A percentile compares a stretch with the other conserved stretches of the same genome.
Evolutionary conservation across 1,140 invertebrate genomes (phyloP).

Genomic region (Listronotus bonariensis): DNA sequence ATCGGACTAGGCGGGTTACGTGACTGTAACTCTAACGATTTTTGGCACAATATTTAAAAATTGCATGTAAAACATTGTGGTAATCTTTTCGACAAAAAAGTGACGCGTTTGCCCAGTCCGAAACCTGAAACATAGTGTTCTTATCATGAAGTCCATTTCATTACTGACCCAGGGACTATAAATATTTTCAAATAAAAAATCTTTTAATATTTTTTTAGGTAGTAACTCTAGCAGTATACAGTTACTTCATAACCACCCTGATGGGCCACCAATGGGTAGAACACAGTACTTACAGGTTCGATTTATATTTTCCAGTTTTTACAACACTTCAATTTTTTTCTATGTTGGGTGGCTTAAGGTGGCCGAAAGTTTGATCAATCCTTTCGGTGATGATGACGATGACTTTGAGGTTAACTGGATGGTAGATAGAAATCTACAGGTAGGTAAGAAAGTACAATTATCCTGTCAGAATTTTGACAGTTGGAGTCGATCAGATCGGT

Average conservation of each 20-base stretch:
- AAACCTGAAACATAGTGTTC: too few relatives aligned
- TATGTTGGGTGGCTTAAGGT: slow-evolving; percentile 95
- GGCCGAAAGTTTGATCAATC: slow-evolving; percentile 82
- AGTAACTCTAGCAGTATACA: slow-evolving; percentile 89
- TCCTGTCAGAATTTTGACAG: too few relatives aligned
- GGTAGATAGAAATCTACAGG: slow-evolving; percentile 84
- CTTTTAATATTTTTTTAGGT: slow-evolving; percentile 64
- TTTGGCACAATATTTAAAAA: too few relatives aligned
- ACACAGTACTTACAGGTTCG: slow-evolving; percentile 60
- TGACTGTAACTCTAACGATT: too few relatives aligned
- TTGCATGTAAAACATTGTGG: too few relatives aligned
- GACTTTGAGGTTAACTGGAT: slow-evolving; percentile 82
- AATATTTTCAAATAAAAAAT: background rate
- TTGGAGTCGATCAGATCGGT: too few relatives aligned
- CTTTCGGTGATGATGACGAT: slow-evolving; percentile 92
- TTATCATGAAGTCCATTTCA: too few relatives aligned
- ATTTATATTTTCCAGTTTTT: slow-evolving; percentile 88
- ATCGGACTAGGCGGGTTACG: too few relatives aligned
- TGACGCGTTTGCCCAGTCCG: too few relatives aligned
- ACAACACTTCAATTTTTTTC: slow-evolving; percentile 82
- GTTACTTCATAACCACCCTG: slow-evolving; percentile 82
- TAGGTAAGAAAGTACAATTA: slow-evolving; percentile 50
- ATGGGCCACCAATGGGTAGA: slow-evolving; percentile 83
- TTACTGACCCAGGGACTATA: too few relatives aligned
- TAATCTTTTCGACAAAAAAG: too few relatives aligned